Evolutionary conservation across 2,888 invertebrate species (phyloP), one percentile per base, ranked within the genome.

Genomic region (Pristionchus mayeri): DNA sequence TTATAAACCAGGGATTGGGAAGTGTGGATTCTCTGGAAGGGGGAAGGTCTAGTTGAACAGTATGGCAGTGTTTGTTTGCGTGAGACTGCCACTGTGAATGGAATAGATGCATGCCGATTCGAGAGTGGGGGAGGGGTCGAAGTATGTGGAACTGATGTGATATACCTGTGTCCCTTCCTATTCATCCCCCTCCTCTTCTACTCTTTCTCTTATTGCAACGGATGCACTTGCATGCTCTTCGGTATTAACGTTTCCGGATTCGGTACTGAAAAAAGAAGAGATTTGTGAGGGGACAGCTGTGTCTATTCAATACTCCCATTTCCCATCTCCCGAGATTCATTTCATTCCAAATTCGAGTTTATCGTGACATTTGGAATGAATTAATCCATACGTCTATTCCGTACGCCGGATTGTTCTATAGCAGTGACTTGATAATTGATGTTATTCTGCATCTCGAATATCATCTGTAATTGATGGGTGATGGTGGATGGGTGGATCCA

Each of bases 161-260:
- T 67, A 16, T 21, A 18, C 37, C 30, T 18, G 27, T n/a, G 21
- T 16, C n/a, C 7, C 16, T 37, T 21, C 34, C n/a, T n/a, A 11
- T 21, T 37, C 60, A 4, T 9, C 13, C 11, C 67, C 37, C 21
- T n/a, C 67, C 40, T 11, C 37, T 30, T 37, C 21, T 18, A 37
- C n/a, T 30, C 18, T 60, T 30, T n/a, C 30, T 34, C 63, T 30
- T 30, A 34, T 63, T 24, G 18, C 60, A 30, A 30, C 60, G 60
- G 60, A 60, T 30, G 60, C 13, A n/a, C 30, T 30, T 60, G 60
- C 60, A 60, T 18, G 60, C 27, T 30, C 60, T 60, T 60, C 60
- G 67, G 67, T 67, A 67, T 67, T 67, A 34, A 67, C 67, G 67
- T 67, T 67, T 67, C 67, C 67, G 67, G 67, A 67, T 37, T 67